Base-by-base conservation (phyloP, 2,113 vertebrate genomes). In the Cyprinodon brontotheroides region DNA sequence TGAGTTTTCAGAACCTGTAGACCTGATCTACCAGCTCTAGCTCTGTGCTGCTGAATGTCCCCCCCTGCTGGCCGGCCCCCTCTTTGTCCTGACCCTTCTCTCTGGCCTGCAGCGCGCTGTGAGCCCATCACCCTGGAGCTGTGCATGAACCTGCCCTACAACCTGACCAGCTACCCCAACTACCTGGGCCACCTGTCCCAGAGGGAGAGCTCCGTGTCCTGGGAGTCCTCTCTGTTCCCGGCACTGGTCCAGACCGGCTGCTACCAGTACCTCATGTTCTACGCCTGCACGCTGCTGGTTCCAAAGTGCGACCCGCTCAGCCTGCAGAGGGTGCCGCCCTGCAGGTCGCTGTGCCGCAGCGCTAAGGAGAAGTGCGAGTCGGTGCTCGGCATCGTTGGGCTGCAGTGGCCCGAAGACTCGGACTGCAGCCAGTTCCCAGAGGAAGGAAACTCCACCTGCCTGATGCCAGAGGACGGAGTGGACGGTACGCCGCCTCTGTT, bases 221-320 rank as follows among this genome's bases (percentile, higher is more conserved):
- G 97, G 98, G 97, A 98, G 85, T 95, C 96, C 0, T 97, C 96
- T 0, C 95, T 99, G 53, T 99, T 99, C 87, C 97, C 97, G 3
- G 97, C 96, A 1, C 95, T 99, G 79, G 97, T 99, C 80, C 97
- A 98, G 84, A 99, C 98, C 62, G 96, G 96, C 91, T 99, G 98
- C 87, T 99, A 97, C 93, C 97, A 96, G 80, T 98, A 96, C 89
- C 96, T 99, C 81, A 99, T 99, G 97, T 99, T 98, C 93, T 99
- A 98, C 82, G 96, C 97, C 77, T 99, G 98, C 80, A 98, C 96
- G 1, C 93, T 99, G 77, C 93, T 99, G 67, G 97, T 97, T 0
- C 98, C 98, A n/a, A 98, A 97, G 86, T 99, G 98, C 90, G 96
- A 99, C 70, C 88, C 91, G 0, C 65, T 92, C 15, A 96, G 92